A percentile compares a stretch with the other conserved stretches of the same genome.
These are phyloP conservation scores for Poeciliopsis presidionis DNA, from an alignment of 2,797 vertebrate species.

Conservation along the genomic window DNA sequence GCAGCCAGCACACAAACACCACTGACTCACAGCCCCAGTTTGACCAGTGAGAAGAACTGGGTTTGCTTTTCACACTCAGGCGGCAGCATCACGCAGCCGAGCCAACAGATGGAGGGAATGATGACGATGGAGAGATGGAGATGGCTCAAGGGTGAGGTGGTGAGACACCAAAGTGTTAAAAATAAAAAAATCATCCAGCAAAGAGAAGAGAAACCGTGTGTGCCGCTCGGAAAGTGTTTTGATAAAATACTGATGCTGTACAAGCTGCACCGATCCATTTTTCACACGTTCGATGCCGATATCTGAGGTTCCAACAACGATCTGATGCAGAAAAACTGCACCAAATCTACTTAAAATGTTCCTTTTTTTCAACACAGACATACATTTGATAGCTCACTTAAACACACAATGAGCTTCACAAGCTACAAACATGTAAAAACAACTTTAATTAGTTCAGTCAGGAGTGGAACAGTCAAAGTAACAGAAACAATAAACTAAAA, in stretches of 20 bases:
- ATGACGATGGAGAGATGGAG: constrained; percentile 17
- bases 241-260: neutral
- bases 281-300: no score
- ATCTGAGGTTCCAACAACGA: no score
- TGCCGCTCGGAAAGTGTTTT: neutral
- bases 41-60: constrained; percentile 53
- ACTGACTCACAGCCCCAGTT: constrained; percentile 28
- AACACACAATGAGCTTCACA: no score
- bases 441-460: no score
- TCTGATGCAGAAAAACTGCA: no score
- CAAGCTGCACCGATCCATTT: no score
- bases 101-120: constrained; percentile 42
- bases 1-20: constrained; percentile 35
- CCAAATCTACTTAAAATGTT: no score
- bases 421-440: no score
- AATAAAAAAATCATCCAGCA: neutral
- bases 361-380: neutral
- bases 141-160: neutral
- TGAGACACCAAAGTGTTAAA: neutral
- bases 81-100: constrained; percentile 63
- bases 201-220: neutral
- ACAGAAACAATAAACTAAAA: no score
- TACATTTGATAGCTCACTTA: no score
- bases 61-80: constrained; percentile 71
- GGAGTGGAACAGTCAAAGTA: no score